These are phyloP conservation scores for Atrichornis clamosus DNA, from an alignment of 2,113 vertebrate genomes.

Conservation along the genomic window DNA sequence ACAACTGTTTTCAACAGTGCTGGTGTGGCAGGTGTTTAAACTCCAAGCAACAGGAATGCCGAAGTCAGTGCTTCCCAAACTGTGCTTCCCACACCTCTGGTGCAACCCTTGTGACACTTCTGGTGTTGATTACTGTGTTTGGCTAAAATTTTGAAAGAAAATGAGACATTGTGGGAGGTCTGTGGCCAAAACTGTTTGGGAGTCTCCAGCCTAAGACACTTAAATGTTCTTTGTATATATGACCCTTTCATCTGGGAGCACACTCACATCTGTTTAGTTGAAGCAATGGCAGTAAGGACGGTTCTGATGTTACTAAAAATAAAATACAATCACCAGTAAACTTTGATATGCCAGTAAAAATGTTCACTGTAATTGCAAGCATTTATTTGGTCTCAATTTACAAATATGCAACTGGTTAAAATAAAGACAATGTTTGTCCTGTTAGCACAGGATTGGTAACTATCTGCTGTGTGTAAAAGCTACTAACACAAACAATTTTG, in stretches of 20 bases:
- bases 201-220: neutral
- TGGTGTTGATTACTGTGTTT: neutral
- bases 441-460: neutral
- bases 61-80: neutral
- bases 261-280: neutral
- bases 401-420: neutral
- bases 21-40: rapidly evolving
- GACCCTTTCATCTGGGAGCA: neutral
- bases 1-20: neutral
- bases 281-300: neutral
- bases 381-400: neutral
- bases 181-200: neutral
- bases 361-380: neutral
- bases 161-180: neutral
- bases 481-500: neutral
- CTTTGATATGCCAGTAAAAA: neutral
- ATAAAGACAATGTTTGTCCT: neutral
- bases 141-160: neutral
- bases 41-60: neutral
- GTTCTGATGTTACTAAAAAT: neutral
- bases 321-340: neutral
- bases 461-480: neutral
- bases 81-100: rapidly evolving
- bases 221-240: neutral
- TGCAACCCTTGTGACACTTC: neutral